phyloP scores from a whole-genome alignment of 2,888 invertebrate species.

The Eustalomyia histrio region DNA sequence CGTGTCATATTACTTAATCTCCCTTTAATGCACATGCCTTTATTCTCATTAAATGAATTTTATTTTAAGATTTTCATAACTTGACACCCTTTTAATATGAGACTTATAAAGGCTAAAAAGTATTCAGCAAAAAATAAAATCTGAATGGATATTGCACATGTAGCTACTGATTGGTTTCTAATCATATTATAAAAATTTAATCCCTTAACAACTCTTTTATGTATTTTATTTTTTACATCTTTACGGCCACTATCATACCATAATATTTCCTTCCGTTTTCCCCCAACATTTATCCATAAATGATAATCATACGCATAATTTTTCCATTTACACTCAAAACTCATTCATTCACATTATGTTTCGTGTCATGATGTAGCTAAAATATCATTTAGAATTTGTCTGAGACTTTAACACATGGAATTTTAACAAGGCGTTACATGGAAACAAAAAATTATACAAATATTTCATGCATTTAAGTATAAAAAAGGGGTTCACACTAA shows the following conservation, averaged over 20 bases:
- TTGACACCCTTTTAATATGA: conserved; percentile 51
- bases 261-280: conserved; percentile 33
- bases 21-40: conserved; percentile 43
- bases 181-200: conserved; percentile 59
- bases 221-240: conserved; percentile 10
- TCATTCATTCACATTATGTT: not conserved
- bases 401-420: conserved; percentile 41
- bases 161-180: conserved; percentile 56
- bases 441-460: not conserved
- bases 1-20: conserved; percentile 61
- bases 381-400: conserved; percentile 6
- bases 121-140: conserved; percentile 19
- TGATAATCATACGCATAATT: conserved; percentile 56
- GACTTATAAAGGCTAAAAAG: conserved; percentile 30
- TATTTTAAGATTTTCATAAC: conserved; percentile 35
- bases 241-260: conserved; percentile 44
- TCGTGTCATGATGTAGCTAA: conserved; percentile 8
- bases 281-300: conserved; percentile 43
- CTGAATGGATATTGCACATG: conserved; percentile 9
- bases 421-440: conserved; percentile 47
- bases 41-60: conserved; percentile 43
- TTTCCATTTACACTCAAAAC: conserved; percentile 29
- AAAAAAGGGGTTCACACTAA: conserved; percentile 1
- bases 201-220: conserved; percentile 62
- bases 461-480: not conserved